These are phyloP conservation scores for Paralinhomoeus sp. DNA, from an alignment of 2,888 invertebrate genomes.

Conservation along the genomic window DNA sequence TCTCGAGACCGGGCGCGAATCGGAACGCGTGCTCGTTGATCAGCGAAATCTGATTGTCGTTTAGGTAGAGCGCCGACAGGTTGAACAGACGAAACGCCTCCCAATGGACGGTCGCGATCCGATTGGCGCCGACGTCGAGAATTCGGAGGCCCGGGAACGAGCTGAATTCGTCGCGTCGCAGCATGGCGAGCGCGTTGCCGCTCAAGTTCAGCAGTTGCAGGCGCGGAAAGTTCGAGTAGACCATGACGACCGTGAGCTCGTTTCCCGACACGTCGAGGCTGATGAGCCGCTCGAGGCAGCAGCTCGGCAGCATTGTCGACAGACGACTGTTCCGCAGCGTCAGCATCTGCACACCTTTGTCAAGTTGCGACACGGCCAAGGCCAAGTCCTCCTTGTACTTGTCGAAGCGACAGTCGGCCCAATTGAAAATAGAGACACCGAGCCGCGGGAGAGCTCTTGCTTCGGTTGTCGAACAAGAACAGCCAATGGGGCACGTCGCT, in stretches of 20 bases:
- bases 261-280: background rate
- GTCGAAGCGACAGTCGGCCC: too few species aligned
- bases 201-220: background rate
- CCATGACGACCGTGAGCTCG: background rate
- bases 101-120: background rate
- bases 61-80: slow-evolving; percentile 1
- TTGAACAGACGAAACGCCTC: slow-evolving; percentile 2
- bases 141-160: slow-evolving; percentile 2
- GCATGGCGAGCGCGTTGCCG: background rate
- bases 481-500: too few species aligned
- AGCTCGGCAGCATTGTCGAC: background rate
- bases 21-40: slow-evolving; percentile 5
- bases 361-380: too few species aligned
- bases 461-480: too few species aligned
- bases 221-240: background rate
- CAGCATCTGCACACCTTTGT: too few species aligned
- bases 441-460: too few species aligned
- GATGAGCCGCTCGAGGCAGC: background rate
- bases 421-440: too few species aligned
- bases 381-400: too few species aligned
- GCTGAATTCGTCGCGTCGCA: slow-evolving; percentile 4
- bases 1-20: background rate
- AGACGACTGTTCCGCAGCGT: too few species aligned
- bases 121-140: slow-evolving; percentile 1
- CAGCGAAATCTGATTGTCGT: background rate